Conservation (phyloP, 1,140 invertebrate species). For the Bombus impatiens region DNA sequence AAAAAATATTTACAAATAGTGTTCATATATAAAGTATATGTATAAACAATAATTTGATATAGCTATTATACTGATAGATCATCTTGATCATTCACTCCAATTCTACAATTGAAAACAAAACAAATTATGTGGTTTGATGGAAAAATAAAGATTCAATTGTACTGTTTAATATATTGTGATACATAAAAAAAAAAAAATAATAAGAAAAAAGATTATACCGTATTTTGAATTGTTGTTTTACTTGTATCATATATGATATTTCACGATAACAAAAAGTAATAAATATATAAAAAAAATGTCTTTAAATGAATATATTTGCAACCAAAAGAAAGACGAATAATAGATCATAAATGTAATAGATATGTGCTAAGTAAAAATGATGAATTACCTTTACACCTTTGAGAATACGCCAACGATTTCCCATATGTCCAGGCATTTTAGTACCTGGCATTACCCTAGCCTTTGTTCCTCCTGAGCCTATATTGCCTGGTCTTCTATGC, state of each 20-base stretch:
- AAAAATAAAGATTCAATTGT: constrained; percentile 16
- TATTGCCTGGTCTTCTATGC: constrained; percentile 95
- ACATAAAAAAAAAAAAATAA: neutral
- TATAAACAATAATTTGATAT: constrained; percentile 9
- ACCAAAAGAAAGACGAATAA: neutral
- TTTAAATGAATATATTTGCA: neutral
- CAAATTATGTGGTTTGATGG: neutral
- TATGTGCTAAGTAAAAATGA: neutral
- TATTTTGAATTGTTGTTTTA: neutral
- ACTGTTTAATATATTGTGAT: constrained; percentile 28
- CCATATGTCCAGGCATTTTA: constrained; percentile 99
- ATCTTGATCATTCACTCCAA: neutral
- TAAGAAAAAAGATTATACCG: constrained; percentile 21
- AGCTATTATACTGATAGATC: constrained; percentile 2
- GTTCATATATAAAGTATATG: constrained; percentile 21
- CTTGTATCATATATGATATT: neutral
- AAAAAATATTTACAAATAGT: constrained; percentile 16
- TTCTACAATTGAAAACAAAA: neutral
- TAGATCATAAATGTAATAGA: neutral
- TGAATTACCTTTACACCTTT: constrained; percentile 87
- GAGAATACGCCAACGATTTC: constrained; percentile 88
- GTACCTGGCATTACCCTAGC: constrained; percentile 96
- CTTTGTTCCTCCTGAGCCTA: constrained; percentile 92
- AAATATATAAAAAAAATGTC: neutral
- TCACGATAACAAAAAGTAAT: neutral